Evolutionary conservation across 2,888 invertebrate species (phyloP).

Genomic region (Cerastis rubricosa): DNA sequence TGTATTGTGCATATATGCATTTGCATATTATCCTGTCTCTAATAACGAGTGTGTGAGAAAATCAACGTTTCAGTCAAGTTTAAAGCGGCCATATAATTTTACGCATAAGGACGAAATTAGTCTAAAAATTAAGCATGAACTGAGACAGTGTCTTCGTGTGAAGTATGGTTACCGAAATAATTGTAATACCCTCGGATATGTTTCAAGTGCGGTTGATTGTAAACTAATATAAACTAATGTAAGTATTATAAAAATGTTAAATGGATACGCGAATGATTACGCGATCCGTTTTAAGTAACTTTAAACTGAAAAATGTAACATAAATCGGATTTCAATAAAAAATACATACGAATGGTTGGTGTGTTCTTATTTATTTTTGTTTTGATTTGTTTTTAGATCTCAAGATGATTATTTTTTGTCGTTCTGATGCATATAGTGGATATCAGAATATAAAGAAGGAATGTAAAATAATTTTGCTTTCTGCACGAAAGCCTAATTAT

Average conservation of each 20-base stretch:
- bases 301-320: constrained; percentile 82
- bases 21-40: no score
- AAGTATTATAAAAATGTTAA: constrained; percentile 63
- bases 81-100: neutral
- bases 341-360: constrained; percentile 74
- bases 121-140: constrained; percentile 37
- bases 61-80: neutral
- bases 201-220: constrained; percentile 67
- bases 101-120: constrained; percentile 5
- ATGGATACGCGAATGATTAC: constrained; percentile 68
- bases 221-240: constrained; percentile 68
- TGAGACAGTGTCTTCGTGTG: constrained; percentile 52
- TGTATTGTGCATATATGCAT: no score
- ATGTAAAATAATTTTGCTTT: neutral
- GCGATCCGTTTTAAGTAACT: constrained; percentile 83
- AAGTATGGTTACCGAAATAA: constrained; percentile 32
- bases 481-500: neutral
- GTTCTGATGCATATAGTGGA: neutral
- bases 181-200: constrained; percentile 52
- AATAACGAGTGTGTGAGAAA: neutral
- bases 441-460: neutral
- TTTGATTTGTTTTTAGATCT: neutral
- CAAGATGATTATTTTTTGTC: neutral
- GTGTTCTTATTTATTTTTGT: constrained; percentile 27
- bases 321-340: constrained; percentile 89